Evolutionary conservation across 2,888 invertebrate genomes (phyloP), one percentile per base, ranked within the genome.

Genomic region (Dynastes tityus): DNA sequence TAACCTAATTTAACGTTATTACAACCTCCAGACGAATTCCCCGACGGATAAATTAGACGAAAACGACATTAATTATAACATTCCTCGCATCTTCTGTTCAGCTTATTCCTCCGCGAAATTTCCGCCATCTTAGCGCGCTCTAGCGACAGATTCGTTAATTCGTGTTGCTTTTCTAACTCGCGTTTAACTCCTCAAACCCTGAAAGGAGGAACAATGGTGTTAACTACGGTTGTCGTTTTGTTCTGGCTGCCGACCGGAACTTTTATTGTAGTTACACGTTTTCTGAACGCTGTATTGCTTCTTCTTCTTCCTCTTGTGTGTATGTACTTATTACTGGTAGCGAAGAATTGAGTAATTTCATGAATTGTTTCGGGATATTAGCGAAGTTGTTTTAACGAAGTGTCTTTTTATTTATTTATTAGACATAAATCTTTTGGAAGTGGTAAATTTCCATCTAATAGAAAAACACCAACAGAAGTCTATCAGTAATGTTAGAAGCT

Each of bases 1-100:
- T 79, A 79, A 79, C 79, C 79, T 79, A 79, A 79, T 79, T 79
- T 79, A 79, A 77, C 63, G 77, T 79, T 77, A 79, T 79, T 79
- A 79, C 79, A 79, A 79, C 79, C 79, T 79, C 77, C 79, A 77
- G 79, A 77, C 79, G 64, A 77, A 79, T 79, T 79, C 79, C 74
- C 77, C 77, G 74, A 73, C 79, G 65, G 73, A 71, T 76, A 79
- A 79, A 79, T 79, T 79, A 74, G 76, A 65, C 70, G 79, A 75
- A 79, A 78, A 79, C 75, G 79, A 76, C 79, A 79, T 76, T 79
- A 79, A 79, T 79, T 79, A 76, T 70, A 68, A 70, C 79, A 70
- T 75, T 78, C 78, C 55, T 40, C 53, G 29, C 49, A 45, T 29
- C 49, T 45, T 32, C 29, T 32, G 63, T 22, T 58, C 71, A 16